Percentiles rank a stretch among this genome's conserved stretches.
These are phyloP conservation scores for Agonopterix alstromeriana DNA, from an alignment of 2,888 invertebrate species.

Conservation along the genomic window DNA sequence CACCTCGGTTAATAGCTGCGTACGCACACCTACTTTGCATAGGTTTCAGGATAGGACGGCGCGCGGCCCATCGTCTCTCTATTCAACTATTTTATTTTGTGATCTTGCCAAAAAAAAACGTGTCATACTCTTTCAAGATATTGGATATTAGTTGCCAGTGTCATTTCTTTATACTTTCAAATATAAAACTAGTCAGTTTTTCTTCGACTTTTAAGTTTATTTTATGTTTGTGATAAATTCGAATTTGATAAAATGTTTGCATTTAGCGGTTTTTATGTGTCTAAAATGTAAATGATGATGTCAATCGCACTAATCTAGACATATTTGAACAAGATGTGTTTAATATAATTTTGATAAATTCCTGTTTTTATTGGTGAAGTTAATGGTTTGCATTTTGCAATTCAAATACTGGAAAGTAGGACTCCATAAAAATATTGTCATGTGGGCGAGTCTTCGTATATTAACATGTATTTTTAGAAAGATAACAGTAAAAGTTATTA, in stretches of 20 bases:
- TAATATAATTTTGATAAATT: slow-evolving; percentile 12
- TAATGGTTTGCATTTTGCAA: neutral
- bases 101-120: slow-evolving; percentile 57
- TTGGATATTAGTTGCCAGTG: slow-evolving; percentile 23
- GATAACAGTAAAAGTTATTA: too few relatives aligned
- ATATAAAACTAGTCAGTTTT: slow-evolving; percentile 37
- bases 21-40: slow-evolving; percentile 22
- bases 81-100: slow-evolving; percentile 19
- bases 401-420: too few relatives aligned
- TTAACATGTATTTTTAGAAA: too few relatives aligned
- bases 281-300: slow-evolving; percentile 29
- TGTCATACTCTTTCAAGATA: slow-evolving; percentile 33
- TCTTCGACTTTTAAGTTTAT: slow-evolving; percentile 23
- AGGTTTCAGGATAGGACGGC: slow-evolving; percentile 15
- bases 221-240: slow-evolving; percentile 29
- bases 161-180: slow-evolving; percentile 11
- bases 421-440: neutral
- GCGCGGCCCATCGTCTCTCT: slow-evolving; percentile 50
- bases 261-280: slow-evolving; percentile 30
- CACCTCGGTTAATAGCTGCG: slow-evolving; percentile 36
- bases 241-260: slow-evolving; percentile 27
- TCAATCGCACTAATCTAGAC: slow-evolving; percentile 21
- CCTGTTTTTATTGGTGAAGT: slow-evolving; percentile 8
- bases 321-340: slow-evolving; percentile 19
- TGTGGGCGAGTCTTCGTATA: too few relatives aligned